A percentile compares a stretch with the other conserved stretches of the same genome.
Conservation (phyloP, 2,113 vertebrate species). For the Gopherus evgoodei region DNA sequence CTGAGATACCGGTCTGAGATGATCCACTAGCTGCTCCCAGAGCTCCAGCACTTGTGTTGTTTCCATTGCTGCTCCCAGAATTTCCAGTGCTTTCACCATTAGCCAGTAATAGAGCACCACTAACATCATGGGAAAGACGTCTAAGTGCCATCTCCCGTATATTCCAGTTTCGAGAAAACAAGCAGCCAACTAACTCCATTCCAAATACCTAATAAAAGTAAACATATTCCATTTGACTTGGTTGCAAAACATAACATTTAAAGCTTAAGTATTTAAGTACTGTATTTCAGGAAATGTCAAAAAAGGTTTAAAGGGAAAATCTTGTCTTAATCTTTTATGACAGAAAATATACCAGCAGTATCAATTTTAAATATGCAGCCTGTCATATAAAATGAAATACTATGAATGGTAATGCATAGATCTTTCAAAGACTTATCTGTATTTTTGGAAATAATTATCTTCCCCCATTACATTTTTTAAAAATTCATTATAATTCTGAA, state of each 20-base stretch:
- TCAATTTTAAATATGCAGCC: neutral
- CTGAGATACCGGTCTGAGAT: conserved; percentile 81
- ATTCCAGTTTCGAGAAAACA: conserved; percentile 95
- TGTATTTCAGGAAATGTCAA: neutral
- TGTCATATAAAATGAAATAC: neutral
- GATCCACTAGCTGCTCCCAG: conserved; percentile 76
- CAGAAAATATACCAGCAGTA: neutral
- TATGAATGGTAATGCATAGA: neutral
- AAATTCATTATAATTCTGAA: neutral
- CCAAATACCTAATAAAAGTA: conserved; percentile 85
- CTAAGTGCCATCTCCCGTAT: conserved; percentile 92
- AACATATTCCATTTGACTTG: neutral
- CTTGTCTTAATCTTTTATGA: neutral
- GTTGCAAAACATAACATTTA: neutral
- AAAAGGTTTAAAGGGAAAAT: neutral
- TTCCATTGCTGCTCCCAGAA: conserved; percentile 75
- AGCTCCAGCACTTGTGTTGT: conserved; percentile 59
- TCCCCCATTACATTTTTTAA: neutral
- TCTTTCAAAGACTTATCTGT: neutral
- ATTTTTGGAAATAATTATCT: neutral
- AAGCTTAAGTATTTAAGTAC: neutral
- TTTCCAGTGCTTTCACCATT: conserved; percentile 90
- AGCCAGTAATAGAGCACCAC: conserved; percentile 89
- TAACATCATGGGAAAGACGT: conserved; percentile 91
- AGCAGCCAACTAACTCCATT: conserved; percentile 91